These are phyloP conservation scores for Danio aesculapii DNA, from an alignment of 2,797 vertebrate genomes.

Conservation along the genomic window DNA sequence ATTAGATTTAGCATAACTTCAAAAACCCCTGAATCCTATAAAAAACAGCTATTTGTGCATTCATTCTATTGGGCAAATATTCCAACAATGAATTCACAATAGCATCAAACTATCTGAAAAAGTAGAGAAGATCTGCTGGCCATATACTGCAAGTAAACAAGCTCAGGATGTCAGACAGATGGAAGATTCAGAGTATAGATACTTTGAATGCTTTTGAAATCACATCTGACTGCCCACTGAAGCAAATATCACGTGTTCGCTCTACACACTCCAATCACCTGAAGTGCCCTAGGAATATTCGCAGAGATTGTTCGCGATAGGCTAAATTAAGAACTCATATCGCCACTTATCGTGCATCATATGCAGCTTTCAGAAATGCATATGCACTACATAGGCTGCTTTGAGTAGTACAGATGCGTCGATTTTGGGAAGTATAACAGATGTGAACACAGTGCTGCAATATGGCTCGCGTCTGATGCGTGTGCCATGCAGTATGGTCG, in stretches of 20 bases:
- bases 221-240: background rate
- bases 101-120: background rate
- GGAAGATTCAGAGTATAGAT: background rate
- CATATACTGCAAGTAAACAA: background rate
- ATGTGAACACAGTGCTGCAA: constrained; percentile 56
- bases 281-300: background rate
- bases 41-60: background rate
- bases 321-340: background rate
- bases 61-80: background rate
- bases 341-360: background rate
- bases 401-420: constrained; percentile 9
- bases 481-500: constrained; percentile 61
- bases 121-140: background rate
- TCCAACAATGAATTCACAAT: background rate
- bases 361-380: background rate
- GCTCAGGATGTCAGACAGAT: background rate
- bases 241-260: background rate
- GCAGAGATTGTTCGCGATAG: background rate
- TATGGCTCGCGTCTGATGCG: constrained; percentile 50
- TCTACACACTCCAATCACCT: constrained; percentile 11
- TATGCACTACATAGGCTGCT: background rate
- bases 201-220: background rate
- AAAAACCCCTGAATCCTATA: background rate
- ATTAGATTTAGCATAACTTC: background rate
- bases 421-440: constrained; percentile 37